A percentile compares a stretch with the other conserved stretches of the same genome.
Conservation (phyloP, 2,113 vertebrate genomes). For the Vidua macroura region DNA sequence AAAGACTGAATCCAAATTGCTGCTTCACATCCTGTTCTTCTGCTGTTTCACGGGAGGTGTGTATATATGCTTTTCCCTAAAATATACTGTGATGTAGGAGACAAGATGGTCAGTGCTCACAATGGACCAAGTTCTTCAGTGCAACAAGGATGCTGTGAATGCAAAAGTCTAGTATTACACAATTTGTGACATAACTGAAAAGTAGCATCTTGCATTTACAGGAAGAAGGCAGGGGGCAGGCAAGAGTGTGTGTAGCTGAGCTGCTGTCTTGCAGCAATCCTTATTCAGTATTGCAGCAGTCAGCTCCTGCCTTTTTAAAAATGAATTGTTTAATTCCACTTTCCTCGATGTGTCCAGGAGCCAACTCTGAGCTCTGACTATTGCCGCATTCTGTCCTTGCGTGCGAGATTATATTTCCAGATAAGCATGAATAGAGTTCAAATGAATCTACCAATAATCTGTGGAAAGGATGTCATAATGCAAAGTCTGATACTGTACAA, state of each 20-base stretch:
- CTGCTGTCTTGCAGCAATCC: neutral
- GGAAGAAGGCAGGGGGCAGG: neutral
- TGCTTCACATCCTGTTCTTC: neutral
- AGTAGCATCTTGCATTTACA: neutral
- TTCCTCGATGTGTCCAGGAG: neutral
- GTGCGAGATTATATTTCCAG: neutral
- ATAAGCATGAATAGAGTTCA: conserved; percentile 9
- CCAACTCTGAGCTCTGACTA: neutral
- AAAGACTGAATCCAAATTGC: neutral
- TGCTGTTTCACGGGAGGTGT: neutral
- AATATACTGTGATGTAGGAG: neutral
- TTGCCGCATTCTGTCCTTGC: neutral
- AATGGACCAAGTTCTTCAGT: neutral
- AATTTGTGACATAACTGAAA: neutral
- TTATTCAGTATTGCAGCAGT: neutral
- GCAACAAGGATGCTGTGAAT: neutral
- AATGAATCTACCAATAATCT: conserved; percentile 21
- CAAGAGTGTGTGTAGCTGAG: neutral
- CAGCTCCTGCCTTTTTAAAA: neutral
- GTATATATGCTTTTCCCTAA: neutral
- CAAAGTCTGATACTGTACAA: neutral
- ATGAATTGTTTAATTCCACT: neutral
- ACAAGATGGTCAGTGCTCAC: neutral
- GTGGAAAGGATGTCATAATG: conserved; percentile 29
- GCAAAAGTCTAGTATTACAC: neutral